Evolutionary conservation across 2,113 vertebrate genomes (phyloP).

Genomic region (Xiphorhynchus elegans): DNA sequence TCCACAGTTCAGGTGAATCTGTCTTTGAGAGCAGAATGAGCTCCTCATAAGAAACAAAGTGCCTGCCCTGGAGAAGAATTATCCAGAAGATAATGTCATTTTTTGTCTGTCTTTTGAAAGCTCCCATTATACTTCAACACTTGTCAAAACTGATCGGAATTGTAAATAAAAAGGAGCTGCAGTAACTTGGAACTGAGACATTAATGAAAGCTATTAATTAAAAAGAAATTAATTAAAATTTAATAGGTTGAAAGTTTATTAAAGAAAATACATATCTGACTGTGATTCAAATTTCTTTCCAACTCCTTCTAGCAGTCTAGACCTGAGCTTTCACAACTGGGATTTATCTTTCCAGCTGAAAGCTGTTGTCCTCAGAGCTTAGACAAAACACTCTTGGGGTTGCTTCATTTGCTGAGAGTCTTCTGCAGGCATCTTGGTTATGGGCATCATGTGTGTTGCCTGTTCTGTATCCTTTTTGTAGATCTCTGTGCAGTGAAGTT

Average conservation of each 20-base stretch:
- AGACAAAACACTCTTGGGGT: not conserved
- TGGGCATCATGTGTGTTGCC: rapidly evolving
- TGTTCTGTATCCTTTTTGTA: not conserved
- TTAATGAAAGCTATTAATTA: not conserved
- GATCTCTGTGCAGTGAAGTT: not conserved
- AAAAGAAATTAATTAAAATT: not conserved
- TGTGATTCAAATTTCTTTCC: not conserved
- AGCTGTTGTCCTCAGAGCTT: not conserved
- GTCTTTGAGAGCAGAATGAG: not conserved
- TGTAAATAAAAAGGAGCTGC: not conserved
- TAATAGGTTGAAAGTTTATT: not conserved
- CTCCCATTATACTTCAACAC: not conserved
- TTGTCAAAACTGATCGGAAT: not conserved
- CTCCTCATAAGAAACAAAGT: not conserved
- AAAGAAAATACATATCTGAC: not conserved
- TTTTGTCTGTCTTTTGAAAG: not conserved
- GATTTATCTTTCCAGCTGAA: not conserved
- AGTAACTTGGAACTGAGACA: not conserved
- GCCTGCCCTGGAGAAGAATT: not conserved
- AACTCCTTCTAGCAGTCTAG: not conserved
- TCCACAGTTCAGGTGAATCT: not conserved
- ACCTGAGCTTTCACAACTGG: not conserved
- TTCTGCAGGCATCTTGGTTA: not conserved
- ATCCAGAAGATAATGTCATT: not conserved
- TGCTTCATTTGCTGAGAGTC: not conserved